These are phyloP conservation scores for Halcyon senegalensis DNA, from an alignment of 2,113 vertebrate species.

Conservation along the genomic window DNA sequence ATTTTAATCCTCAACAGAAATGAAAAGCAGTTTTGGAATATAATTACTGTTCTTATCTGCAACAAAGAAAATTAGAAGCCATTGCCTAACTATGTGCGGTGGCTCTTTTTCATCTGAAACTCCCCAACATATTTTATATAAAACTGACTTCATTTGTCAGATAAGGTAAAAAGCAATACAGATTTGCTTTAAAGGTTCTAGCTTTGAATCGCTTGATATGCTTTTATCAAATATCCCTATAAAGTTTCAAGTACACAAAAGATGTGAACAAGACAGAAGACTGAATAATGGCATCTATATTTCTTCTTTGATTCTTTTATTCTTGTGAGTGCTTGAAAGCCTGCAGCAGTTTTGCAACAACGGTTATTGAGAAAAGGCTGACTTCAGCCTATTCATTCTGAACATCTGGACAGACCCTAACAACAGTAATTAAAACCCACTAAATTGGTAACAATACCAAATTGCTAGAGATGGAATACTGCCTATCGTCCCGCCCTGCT, in stretches of 20 bases:
- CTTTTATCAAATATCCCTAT: background rate
- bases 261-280: background rate
- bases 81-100: background rate
- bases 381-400: constrained; percentile 40
- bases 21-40: background rate
- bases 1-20: background rate
- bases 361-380: constrained; percentile 59
- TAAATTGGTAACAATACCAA: constrained; percentile 33
- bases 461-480: background rate
- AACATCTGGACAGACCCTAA: constrained; percentile 38
- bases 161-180: background rate
- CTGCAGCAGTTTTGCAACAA: background rate
- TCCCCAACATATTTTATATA: background rate
- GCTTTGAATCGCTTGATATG: background rate
- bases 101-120: background rate
- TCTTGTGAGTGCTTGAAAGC: background rate
- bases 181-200: background rate
- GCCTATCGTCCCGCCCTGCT: background rate
- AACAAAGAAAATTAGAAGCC: background rate
- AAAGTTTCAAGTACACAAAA: background rate
- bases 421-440: constrained; percentile 49
- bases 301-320: background rate
- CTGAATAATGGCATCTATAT: background rate
- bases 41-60: background rate
- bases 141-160: background rate